These are phyloP conservation scores for Cavia porcellus DNA, from an alignment of 2,113 vertebrate genomes.

Conservation along the genomic window DNA sequence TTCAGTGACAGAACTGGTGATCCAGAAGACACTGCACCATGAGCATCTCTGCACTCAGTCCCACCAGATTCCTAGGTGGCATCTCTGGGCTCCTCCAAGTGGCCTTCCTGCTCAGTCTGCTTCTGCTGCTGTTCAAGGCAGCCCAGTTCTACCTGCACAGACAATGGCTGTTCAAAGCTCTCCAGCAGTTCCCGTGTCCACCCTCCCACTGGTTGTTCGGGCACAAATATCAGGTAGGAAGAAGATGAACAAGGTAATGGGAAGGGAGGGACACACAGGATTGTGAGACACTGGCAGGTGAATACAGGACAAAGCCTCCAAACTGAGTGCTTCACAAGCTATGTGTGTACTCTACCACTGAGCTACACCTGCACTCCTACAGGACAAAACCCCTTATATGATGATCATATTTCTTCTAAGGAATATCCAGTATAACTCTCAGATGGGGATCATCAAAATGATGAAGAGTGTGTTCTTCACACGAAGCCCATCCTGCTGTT, in stretches of 20 bases:
- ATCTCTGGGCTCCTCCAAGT: slow-evolving; percentile 79
- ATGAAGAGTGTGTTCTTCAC: neutral
- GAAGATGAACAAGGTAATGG: accelerated
- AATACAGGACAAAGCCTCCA: neutral
- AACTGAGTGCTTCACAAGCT: neutral
- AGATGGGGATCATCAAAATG: neutral
- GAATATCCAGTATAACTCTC: neutral
- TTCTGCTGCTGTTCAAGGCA: slow-evolving; percentile 82
- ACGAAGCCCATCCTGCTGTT: neutral
- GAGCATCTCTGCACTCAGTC: neutral
- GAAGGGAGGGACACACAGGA: neutral
- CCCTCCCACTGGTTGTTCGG: neutral
- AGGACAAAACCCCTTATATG: neutral
- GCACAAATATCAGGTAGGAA: slow-evolving; percentile 4
- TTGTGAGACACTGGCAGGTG: neutral
- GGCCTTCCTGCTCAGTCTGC: slow-evolving; percentile 72
- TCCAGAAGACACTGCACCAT: neutral
- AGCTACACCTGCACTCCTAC: neutral
- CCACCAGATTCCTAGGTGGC: neutral
- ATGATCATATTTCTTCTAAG: accelerated
- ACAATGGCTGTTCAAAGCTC: slow-evolving; percentile 76
- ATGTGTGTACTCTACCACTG: neutral
- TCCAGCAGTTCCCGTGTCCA: slow-evolving; percentile 85
- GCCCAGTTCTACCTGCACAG: slow-evolving; percentile 75
- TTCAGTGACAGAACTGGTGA: neutral